Base-by-base conservation (phyloP, 1,140 invertebrate species). In the Zaprionus ornatus region DNA sequence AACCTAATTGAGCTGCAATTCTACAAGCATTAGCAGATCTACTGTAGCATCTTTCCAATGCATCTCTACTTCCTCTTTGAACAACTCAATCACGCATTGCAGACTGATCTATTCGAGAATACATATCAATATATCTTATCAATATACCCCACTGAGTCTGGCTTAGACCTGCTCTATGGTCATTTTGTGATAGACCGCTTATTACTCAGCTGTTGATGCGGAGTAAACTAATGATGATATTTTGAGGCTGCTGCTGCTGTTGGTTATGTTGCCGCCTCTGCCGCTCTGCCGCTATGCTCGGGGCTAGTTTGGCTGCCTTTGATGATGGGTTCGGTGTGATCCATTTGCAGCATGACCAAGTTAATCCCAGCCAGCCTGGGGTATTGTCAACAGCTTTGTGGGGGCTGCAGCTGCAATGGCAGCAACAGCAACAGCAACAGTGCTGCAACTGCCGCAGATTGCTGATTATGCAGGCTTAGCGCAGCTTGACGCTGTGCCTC, bases 271-370 rank as follows among this genome's bases (percentile, higher is more conserved):
- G 37, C 37, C 37, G 37, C 15, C 37, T 40, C 15, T 40, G 73
- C 35, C 25, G 12, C 29, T 32, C 40, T 59, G 73, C 35, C 25
- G 12, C 29, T 32, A 32, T 59, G 12, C 25, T n/a, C 15, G 55
- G 15, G 71, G 70, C 57, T 17, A 13, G 64, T 68, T n/a, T 56
- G 12, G 56, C 56, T 50, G 71, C 7, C 61, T 63, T 54, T 73
- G 74, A 75, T 76, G 86, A 78, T 82, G 79, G 77, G 62, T 70
- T 60, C 67, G 55, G 64, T 72, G 68, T 71, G 63, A 81, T 78
- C 77, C 77, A 73, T 75, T 75, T 78, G 77, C 71, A 86, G 79
- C 72, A 81, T 84, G 80, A 77, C 79, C 77, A 84, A 70, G 78
- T 71, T 84, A 82, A 86, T 90, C 90, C 82, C 37, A 59, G 60